Evolutionary conservation across 2,888 invertebrate genomes (phyloP), one percentile per base, ranked within the genome.

Genomic region (Cremastobaeus sp.): DNA sequence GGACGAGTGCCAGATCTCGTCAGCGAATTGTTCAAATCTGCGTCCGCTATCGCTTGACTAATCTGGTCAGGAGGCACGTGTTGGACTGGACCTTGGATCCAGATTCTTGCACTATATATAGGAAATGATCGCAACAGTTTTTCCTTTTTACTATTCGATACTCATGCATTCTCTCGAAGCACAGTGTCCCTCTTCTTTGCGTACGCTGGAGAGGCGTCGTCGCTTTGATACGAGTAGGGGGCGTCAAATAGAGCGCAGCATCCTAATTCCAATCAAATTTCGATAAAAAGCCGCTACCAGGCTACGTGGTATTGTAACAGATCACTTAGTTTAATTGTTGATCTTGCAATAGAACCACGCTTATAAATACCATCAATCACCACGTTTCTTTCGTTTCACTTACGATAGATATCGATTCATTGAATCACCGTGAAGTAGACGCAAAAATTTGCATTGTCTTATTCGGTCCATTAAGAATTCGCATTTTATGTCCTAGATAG

Each of bases 241-340:
- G 83, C 81, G 83, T 84, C 86, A 88, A 88, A 87, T 87, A 87
- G 87, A 88, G 87, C 87, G 87, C 82, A 86, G 85, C 84, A 85
- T 84, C 84, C 84, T 83, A 86, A 86, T 86, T 84, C 82, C 82
- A 82, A 84, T 84, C 86, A 84, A 87, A 87, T 86, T 86, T 79
- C 78, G 78, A 78, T 76, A 80, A 81, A 83, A 75, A 76, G 70
- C 52, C 41, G 20, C 32, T 71, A 41, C 57, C 50, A 48, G 30
- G 37, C 70, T 66, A 50, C 70, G 62, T 71, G 74, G 64, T 68
- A 55, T 52, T 66, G 75, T 57, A 57, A 59, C 71, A 66, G 60
- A 68, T 57, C 71, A 57, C 37, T 70, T 66, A 39, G 41, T 66
- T 57, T 55, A 54, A 70, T 70, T 70, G 43, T 57, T 52, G 43